Percentiles rank a stretch among this genome's conserved stretches.
Evolutionary conservation across 2,888 invertebrate genomes (phyloP).

Genomic region (Luperina nickerlii): DNA sequence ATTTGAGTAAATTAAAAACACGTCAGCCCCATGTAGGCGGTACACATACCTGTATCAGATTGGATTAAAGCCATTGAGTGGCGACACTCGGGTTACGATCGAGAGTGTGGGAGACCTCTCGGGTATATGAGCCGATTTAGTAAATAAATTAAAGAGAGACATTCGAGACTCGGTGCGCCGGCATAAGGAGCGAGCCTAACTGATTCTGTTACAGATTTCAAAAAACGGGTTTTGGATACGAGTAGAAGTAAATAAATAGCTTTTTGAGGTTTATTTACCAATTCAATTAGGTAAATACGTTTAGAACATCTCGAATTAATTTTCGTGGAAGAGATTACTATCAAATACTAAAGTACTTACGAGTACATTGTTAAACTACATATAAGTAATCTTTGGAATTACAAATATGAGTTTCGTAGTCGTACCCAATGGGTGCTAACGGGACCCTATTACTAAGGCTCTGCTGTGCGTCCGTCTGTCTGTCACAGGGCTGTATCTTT

Average conservation of each 20-base stretch:
- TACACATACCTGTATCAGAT: neutral
- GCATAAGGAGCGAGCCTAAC: neutral
- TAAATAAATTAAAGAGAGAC: conserved; percentile 22
- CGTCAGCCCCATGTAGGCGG: neutral
- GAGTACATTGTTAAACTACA: neutral
- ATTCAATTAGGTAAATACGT: neutral
- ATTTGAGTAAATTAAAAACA: conserved; percentile 20
- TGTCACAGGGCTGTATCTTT: neutral
- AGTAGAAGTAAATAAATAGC: neutral
- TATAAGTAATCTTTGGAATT: neutral
- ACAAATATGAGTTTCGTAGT: neutral
- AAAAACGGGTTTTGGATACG: conserved; percentile 10
- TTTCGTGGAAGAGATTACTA: neutral
- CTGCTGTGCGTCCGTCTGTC: neutral
- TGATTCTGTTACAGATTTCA: neutral
- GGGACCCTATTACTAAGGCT: neutral
- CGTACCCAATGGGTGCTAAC: too few species aligned
- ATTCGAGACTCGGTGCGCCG: neutral
- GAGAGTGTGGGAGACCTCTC: neutral
- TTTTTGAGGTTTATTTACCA: conserved; percentile 8
- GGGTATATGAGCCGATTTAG: neutral
- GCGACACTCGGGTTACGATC: conserved; percentile 3
- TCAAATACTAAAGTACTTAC: neutral
- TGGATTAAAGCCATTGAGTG: neutral
- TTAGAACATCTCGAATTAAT: neutral